These are phyloP conservation scores for Marcusenius ussheri DNA, from an alignment of 2,113 vertebrate genomes.

Conservation along the genomic window DNA sequence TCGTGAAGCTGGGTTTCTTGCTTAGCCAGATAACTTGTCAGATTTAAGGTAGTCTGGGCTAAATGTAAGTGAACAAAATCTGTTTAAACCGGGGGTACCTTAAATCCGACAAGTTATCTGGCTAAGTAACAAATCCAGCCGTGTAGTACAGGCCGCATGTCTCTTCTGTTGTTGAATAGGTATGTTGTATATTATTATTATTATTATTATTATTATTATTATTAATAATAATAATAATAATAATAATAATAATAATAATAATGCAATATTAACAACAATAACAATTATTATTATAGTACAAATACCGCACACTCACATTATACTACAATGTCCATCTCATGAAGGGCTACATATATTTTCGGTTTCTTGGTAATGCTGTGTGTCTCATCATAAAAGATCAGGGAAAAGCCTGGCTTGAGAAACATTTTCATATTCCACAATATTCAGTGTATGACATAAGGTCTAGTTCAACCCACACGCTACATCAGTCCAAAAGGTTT, in stretches of 20 bases:
- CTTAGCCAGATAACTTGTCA: neutral
- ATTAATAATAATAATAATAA: no score
- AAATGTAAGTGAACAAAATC: neutral
- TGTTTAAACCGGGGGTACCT: neutral
- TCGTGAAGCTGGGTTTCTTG: neutral
- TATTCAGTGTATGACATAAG: neutral
- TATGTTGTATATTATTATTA: neutral
- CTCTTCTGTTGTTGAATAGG: neutral
- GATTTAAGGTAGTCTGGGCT: neutral
- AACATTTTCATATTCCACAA: neutral
- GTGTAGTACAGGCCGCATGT: neutral
- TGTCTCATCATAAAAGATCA: neutral
- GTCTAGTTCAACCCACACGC: neutral
- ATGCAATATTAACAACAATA: neutral
- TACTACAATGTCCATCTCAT: neutral
- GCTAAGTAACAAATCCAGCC: neutral
- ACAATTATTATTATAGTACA: neutral
- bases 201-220: neutral
- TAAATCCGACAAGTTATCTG: neutral
- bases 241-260: neutral
- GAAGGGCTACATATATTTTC: neutral
- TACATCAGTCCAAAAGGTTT: neutral
- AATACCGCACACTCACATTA: neutral
- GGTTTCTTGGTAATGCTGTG: neutral
- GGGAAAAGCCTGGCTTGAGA: neutral